Percentiles rank a stretch among this genome's conserved stretches.
phyloP scores from a whole-genome alignment of 2,797 vertebrate species.

The Prunella strophiata region DNA sequence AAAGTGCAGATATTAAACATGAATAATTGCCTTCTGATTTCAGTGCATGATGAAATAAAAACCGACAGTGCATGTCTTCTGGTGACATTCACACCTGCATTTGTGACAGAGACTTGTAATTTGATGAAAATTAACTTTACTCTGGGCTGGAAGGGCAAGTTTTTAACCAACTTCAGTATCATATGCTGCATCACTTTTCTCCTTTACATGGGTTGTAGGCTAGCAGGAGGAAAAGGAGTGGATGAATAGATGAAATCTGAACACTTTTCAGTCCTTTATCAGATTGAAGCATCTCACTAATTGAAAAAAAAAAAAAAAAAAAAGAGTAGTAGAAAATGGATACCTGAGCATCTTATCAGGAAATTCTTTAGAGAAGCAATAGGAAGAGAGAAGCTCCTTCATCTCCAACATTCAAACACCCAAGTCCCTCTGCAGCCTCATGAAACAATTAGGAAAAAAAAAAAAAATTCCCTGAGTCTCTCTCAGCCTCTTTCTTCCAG shows the following conservation, averaged over 20 bases:
- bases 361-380: background rate
- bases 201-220: background rate
- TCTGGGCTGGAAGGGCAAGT: background rate
- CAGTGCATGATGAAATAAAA: slow-evolving; percentile 47
- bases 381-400: background rate
- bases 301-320: background rate
- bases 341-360: background rate
- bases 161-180: background rate
- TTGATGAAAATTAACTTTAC: slow-evolving; percentile 52
- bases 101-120: slow-evolving; percentile 6
- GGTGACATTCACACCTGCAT: slow-evolving; percentile 46
- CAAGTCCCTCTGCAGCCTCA: background rate
- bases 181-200: background rate
- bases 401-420: background rate
- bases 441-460: background rate
- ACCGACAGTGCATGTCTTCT: slow-evolving; percentile 43
- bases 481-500: background rate
- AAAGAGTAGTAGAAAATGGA: background rate
- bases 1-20: slow-evolving; percentile 44
- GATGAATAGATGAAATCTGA: background rate
- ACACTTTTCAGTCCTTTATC: background rate
- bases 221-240: background rate
- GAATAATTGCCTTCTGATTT: slow-evolving; percentile 54
- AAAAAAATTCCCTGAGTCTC: background rate
- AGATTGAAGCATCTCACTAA: background rate